These are phyloP conservation scores for Thaumatotibia leucotreta DNA, from an alignment of 1,140 invertebrate species.

Conservation along the genomic window DNA sequence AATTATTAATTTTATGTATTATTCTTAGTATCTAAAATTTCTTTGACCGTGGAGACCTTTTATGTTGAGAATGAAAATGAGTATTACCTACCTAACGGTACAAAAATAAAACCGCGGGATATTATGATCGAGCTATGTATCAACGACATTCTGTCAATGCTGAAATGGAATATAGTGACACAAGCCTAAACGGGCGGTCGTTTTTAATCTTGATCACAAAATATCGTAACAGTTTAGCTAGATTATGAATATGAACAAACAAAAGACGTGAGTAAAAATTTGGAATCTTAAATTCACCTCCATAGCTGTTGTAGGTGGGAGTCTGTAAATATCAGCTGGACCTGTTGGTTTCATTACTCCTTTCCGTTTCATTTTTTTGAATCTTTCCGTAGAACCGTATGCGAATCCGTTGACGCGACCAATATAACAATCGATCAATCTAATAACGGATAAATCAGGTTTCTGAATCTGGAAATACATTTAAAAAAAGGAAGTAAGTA, in stretches of 20 bases:
- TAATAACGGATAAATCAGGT: constrained; percentile 36
- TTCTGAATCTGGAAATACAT: constrained; percentile 32
- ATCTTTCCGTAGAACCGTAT: constrained; percentile 51
- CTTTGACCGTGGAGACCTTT: no score
- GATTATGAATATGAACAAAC: not conserved
- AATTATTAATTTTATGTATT: no score
- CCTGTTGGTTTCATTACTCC: constrained; percentile 57
- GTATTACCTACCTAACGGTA: no score
- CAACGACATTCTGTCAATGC: not conserved
- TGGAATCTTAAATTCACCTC: constrained; percentile 48
- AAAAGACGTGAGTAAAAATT: no score
- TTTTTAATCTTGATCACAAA: no score
- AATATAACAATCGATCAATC: constrained; percentile 51
- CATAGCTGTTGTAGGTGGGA: constrained; percentile 42
- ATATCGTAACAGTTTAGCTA: no score
- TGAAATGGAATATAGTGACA: not conserved
- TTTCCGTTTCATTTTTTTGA: constrained; percentile 62
- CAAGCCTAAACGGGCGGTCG: not conserved
- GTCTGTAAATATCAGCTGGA: constrained; percentile 57
- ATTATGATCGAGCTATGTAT: no score
- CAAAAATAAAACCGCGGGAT: no score
- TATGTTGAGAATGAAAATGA: no score
- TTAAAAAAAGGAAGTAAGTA: not conserved
- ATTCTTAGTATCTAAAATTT: no score
- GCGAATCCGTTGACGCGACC: constrained; percentile 66